A percentile compares a stretch with the other conserved stretches of the same genome.
Evolutionary conservation across 2,888 invertebrate species (phyloP).

Genomic region (Melinopterus prodromus): DNA sequence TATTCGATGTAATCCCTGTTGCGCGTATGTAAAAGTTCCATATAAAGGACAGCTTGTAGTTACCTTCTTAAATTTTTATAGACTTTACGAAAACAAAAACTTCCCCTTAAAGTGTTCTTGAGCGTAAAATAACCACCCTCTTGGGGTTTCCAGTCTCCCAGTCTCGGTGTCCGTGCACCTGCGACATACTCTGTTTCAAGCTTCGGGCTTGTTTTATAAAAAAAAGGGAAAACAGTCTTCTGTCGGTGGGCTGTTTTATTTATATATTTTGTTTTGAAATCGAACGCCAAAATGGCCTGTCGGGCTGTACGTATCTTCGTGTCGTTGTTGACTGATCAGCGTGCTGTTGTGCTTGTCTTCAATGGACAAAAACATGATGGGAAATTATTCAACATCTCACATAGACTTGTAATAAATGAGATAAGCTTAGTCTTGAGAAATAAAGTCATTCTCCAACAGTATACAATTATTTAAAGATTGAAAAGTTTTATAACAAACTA

Average conservation of each 20-base stretch:
- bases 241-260: background rate
- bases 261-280: background rate
- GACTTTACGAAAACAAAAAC: background rate
- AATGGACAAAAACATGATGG: background rate
- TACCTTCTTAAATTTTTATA: background rate
- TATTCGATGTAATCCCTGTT: no score
- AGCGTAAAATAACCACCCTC: background rate
- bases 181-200: background rate
- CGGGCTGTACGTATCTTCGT: background rate
- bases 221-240: background rate
- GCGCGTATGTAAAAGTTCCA: background rate
- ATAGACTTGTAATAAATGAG: background rate
- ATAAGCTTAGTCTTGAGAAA: no score
- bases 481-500: no score
- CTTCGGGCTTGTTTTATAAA: background rate
- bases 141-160: background rate
- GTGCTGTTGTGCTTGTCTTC: background rate
- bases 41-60: background rate
- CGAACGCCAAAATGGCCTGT: background rate
- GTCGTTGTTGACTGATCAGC: background rate
- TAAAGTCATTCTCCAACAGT: no score
- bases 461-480: no score
- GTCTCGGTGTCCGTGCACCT: background rate
- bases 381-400: background rate
- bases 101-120: background rate